Evolutionary conservation across 2,888 invertebrate genomes (phyloP), one percentile per base, ranked within the genome.

Genomic region (Hymenopus coronatus): DNA sequence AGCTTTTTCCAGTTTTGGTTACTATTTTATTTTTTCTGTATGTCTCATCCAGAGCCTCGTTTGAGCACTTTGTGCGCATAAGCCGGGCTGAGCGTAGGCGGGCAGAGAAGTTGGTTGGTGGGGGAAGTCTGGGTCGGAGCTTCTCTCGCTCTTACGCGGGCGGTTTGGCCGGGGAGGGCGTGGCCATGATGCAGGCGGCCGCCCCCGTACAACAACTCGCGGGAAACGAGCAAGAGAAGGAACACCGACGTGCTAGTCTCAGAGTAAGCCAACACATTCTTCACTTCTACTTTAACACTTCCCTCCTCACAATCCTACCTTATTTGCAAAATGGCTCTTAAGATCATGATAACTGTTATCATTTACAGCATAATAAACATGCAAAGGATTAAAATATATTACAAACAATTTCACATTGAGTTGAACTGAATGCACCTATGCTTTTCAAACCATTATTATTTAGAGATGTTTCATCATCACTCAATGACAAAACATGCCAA

Each of bases 81-180:
- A 95, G 95, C 83, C 91, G 91, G 88, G 91, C 91, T 87, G 92
- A 92, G 90, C 91, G 92, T 82, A 91, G 92, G 46, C 91, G 92
- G 92, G 94, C 95, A 92, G 95, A 95, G 93, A 95, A 95, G 92
- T 94, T 95, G 90, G 95, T 95, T 90, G 95, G 95, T 92, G 95
- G 95, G 92, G 95, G 95, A 91, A 95, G 95, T 93, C 93, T 96
- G 92, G 96, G 96, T 91, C 94, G 96, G 91, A 95, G 95, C 87
- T 96, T 95, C 92, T 95, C 95, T 90, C 94, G 95, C 91, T 95
- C 95, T 84, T 95, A 95, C 89, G 95, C 95, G 46, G 95, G 95
- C 90, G 94, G 95, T 40, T 93, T 95, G 89, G 92, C 92, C 84
- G 90, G 89, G 85, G 88, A 88, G 83, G 54, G 88, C 88, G 87